These are phyloP conservation scores for Panulirus ornatus DNA, from an alignment of 1,140 invertebrate species.

Conservation along the genomic window DNA sequence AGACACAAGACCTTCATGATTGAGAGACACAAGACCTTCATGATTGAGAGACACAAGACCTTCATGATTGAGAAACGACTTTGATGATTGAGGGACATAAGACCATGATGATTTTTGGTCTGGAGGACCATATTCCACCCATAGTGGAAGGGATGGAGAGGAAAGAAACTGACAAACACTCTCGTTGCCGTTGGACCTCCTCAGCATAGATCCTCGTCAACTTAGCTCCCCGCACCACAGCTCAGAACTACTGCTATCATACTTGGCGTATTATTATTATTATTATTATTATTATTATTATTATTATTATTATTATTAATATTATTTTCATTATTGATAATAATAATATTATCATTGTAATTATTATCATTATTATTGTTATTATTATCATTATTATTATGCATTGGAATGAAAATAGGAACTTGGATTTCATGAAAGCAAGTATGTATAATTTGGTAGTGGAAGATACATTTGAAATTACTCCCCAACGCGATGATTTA, in stretches of 20 bases:
- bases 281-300: slow-evolving; percentile 14
- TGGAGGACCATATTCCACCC: background rate
- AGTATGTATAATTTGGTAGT: too few species aligned
- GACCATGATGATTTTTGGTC: too few species aligned
- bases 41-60: too few species aligned
- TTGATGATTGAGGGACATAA: too few species aligned
- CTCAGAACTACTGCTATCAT: background rate
- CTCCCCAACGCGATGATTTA: background rate
- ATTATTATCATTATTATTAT: background rate
- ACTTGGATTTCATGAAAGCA: too few species aligned
- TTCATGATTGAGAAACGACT: too few species aligned
- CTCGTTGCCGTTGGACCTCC: background rate
- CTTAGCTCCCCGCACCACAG: background rate
- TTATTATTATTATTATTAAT: slow-evolving; percentile 5
- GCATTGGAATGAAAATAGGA: too few species aligned
- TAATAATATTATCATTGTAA: background rate
- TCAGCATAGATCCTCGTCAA: background rate
- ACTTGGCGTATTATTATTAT: background rate
- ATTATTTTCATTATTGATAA: background rate
- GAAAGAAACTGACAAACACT: background rate
- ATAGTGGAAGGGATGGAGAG: background rate
- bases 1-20: too few species aligned
- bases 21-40: too few species aligned
- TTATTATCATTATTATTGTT: background rate
- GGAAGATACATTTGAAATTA: background rate